Conservation (phyloP, 2,113 vertebrate species). For the Rhipidura dahli region DNA sequence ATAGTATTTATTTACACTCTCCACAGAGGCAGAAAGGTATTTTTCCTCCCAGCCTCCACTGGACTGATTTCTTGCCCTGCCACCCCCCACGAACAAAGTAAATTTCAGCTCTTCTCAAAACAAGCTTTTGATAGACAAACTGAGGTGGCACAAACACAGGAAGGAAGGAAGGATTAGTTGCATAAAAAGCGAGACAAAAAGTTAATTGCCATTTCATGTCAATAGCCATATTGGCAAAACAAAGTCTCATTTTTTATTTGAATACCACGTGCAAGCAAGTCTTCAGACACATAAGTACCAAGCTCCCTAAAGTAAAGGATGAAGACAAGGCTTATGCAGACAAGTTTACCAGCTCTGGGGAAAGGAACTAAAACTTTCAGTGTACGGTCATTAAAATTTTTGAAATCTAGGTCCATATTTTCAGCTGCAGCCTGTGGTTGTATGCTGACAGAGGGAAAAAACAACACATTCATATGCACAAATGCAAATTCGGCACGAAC, state of each 20-base stretch:
- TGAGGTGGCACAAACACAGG: background rate
- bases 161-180: constrained; percentile 10
- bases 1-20: constrained; percentile 14
- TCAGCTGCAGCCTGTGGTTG: constrained; percentile 67
- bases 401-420: constrained; percentile 70
- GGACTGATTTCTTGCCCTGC: background rate
- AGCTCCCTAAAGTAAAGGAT: background rate
- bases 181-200: constrained; percentile 65
- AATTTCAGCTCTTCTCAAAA: constrained; percentile 16
- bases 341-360: constrained; percentile 25
- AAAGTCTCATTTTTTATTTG: constrained; percentile 52
- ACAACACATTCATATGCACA: constrained; percentile 69
- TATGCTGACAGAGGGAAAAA: constrained; percentile 68
- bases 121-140: background rate
- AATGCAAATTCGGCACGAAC: constrained; percentile 68
- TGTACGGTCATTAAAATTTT: constrained; percentile 58
- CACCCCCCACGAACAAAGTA: background rate
- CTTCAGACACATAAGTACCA: background rate
- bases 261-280: background rate
- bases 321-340: constrained; percentile 38
- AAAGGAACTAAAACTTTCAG: constrained; percentile 59
- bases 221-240: constrained; percentile 55
- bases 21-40: background rate
- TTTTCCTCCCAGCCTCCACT: background rate
- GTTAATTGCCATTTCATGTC: constrained; percentile 52